These are phyloP conservation scores for Picathartes gymnocephalus DNA, from an alignment of 2,113 vertebrate species.

Conservation along the genomic window DNA sequence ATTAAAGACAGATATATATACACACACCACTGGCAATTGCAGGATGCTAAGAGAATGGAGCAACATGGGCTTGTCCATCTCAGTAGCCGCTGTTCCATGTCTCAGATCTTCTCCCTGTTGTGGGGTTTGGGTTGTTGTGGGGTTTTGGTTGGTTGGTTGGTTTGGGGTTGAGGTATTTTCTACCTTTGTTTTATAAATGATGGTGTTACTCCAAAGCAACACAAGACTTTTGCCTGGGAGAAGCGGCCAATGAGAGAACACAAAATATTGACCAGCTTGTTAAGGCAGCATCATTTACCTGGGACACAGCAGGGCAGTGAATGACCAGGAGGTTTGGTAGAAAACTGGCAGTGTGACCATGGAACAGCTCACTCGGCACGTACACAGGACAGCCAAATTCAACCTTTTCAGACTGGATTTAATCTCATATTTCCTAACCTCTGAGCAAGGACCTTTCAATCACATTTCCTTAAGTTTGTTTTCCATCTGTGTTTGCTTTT, in stretches of 20 bases:
- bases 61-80: accelerated
- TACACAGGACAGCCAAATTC: background rate
- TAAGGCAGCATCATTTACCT: background rate
- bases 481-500: background rate
- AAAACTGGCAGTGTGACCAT: background rate
- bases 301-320: background rate
- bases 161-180: background rate
- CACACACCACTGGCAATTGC: background rate
- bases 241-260: background rate
- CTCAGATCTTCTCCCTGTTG: background rate
- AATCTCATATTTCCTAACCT: background rate
- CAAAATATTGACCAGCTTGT: background rate
- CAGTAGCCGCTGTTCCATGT: background rate
- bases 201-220: background rate
- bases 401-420: background rate
- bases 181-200: background rate
- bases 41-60: background rate
- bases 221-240: background rate
- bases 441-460: background rate
- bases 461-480: background rate
- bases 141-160: background rate
- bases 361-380: background rate
- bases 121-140: background rate
- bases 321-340: background rate
- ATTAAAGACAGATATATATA: background rate